Percentiles rank a stretch among this genome's conserved stretches.
phyloP scores from a whole-genome alignment of 2,888 invertebrate genomes.

The Lasioglossum pauxillum region DNA sequence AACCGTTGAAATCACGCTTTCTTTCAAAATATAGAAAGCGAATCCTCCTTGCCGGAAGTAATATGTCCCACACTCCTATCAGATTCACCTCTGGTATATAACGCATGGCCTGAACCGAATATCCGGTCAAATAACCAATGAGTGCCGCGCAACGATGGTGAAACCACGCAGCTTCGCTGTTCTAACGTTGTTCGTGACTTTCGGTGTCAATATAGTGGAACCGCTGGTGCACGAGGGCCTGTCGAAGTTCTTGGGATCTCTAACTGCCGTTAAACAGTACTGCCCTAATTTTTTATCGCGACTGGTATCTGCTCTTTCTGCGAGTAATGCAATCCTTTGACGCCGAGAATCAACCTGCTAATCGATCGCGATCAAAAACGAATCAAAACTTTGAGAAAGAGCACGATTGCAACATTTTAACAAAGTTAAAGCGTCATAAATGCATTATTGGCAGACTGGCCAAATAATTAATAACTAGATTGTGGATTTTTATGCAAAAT shows the following conservation, averaged over 20 bases:
- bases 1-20: slow-evolving; percentile 8
- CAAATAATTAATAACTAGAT: background rate
- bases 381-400: background rate
- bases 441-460: background rate
- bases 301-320: background rate
- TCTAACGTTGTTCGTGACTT: slow-evolving; percentile 42
- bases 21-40: slow-evolving; percentile 30
- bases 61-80: slow-evolving; percentile 59
- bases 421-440: background rate
- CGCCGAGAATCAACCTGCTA: background rate
- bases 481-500: no score
- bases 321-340: background rate
- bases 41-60: slow-evolving; percentile 9
- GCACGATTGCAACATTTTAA: background rate
- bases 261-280: slow-evolving; percentile 67
- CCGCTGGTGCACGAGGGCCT: slow-evolving; percentile 68
- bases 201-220: slow-evolving; percentile 38
- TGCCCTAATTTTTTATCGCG: background rate
- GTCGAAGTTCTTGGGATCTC: slow-evolving; percentile 69
- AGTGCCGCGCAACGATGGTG: slow-evolving; percentile 62
- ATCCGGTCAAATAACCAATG: slow-evolving; percentile 45
- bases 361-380: background rate
- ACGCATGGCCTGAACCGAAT: slow-evolving; percentile 33
- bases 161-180: slow-evolving; percentile 35
- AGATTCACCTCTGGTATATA: slow-evolving; percentile 64